Conservation (phyloP, 2,797 vertebrate genomes). For the Ptychobarbus kaznakovi region DNA sequence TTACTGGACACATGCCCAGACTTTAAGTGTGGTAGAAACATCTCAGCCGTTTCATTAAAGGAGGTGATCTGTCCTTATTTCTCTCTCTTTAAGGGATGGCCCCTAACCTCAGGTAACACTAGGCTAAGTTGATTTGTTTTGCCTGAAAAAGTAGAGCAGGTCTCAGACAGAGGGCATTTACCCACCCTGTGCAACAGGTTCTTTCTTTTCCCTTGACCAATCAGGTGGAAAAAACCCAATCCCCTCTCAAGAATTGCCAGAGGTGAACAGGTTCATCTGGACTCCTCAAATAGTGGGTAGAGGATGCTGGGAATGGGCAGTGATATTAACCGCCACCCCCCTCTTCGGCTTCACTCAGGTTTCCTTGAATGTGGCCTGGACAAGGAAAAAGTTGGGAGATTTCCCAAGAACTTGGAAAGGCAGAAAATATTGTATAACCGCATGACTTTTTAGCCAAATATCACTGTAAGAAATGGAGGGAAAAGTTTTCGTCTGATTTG, state of each 20-base stretch:
- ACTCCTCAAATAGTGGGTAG: not conserved
- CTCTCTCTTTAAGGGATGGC: conserved; percentile 16
- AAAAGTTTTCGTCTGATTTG: not conserved
- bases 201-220: conserved; percentile 23
- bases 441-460: conserved; percentile 18
- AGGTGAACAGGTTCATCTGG: conserved; percentile 55
- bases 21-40: conserved; percentile 17
- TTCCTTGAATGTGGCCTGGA: conserved; percentile 21
- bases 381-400: not conserved
- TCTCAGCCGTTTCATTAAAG: conserved; percentile 46
- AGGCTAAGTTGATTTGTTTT: conserved; percentile 7
- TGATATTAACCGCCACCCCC: not conserved
- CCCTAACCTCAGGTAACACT: conserved; percentile 17
- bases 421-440: not conserved
- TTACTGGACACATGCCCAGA: conserved; percentile 45
- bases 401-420: conserved; percentile 32
- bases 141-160: conserved; percentile 18
- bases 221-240: conserved; percentile 19
- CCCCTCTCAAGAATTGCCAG: conserved; percentile 2
- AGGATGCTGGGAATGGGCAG: conserved; percentile 14
- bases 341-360: not conserved
- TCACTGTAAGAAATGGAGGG: not conserved
- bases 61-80: conserved; percentile 22
- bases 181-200: not conserved
- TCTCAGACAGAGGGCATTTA: conserved; percentile 21